Conservation (phyloP, 2,797 vertebrate species). For the Rhinoraja longicauda region DNA sequence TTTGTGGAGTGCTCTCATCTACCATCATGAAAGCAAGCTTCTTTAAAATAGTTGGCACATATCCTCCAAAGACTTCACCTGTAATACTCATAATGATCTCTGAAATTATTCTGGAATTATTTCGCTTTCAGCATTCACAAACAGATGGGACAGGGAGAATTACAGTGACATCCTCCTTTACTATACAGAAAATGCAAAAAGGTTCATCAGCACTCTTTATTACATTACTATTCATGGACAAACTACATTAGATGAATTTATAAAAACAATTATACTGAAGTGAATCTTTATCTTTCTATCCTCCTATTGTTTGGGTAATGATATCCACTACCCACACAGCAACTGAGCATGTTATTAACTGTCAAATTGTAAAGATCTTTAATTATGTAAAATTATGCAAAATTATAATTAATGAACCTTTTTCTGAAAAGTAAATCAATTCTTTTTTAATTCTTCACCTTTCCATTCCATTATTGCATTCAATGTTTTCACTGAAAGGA, state of each 20-base stretch:
- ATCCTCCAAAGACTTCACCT: constrained; percentile 26
- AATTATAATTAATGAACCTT: background rate
- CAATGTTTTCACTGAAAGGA: background rate
- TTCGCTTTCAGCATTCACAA: background rate
- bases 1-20: background rate
- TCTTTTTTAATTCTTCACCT: constrained; percentile 8
- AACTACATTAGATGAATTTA: background rate
- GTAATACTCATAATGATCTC: constrained; percentile 23
- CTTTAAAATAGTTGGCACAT: background rate
- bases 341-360: background rate
- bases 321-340: background rate
- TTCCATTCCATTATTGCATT: background rate
- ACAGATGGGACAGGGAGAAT: background rate
- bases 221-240: background rate
- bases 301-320: constrained; percentile 15
- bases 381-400: background rate
- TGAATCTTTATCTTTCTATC: background rate
- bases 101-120: constrained; percentile 9
- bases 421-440: constrained; percentile 1
- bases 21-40: background rate
- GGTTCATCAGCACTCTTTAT: background rate
- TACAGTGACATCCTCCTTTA: background rate
- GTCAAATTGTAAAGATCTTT: background rate
- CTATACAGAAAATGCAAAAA: background rate
- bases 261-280: constrained; percentile 18